A percentile compares a stretch with the other conserved stretches of the same genome.
Evolutionary conservation across 2,797 vertebrate genomes (phyloP).

Genomic region (Acridotheres tristis): DNA sequence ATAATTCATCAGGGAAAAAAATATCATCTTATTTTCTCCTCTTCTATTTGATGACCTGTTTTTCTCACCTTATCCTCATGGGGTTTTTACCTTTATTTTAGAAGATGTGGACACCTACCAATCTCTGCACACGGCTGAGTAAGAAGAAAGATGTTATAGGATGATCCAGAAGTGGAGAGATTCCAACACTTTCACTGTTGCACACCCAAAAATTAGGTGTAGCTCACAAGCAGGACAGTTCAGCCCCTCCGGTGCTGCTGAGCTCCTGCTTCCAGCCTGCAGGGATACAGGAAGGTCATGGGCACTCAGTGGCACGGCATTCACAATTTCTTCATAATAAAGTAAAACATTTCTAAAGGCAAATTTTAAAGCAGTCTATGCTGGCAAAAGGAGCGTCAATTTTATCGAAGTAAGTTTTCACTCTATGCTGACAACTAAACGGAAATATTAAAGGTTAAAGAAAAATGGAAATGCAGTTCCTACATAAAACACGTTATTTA

Average conservation of each 20-base stretch:
- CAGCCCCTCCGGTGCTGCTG: not conserved
- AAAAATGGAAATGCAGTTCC: not conserved
- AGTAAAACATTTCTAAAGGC: not conserved
- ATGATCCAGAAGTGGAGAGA: not conserved
- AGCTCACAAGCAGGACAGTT: not conserved
- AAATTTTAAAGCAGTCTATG: not conserved
- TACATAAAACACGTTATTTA: slow-evolving; percentile 39
- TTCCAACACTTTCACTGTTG: not conserved
- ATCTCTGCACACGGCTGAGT: not conserved
- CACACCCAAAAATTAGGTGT: fast-evolving
- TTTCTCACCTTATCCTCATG: not conserved
- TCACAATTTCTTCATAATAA: not conserved
- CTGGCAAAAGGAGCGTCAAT: not conserved
- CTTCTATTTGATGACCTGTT: not conserved
- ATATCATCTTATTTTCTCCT: not conserved
- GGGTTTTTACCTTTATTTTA: not conserved
- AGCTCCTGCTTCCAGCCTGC: not conserved
- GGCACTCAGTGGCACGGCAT: not conserved
- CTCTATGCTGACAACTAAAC: not conserved
- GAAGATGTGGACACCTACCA: not conserved
- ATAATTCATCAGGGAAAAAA: not conserved
- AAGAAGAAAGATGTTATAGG: not conserved
- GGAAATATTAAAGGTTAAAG: not conserved
- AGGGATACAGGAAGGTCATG: not conserved
- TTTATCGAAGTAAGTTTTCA: not conserved